Conservation (phyloP, 2,797 vertebrate genomes). For the Spinibarbus caldwelli region DNA sequence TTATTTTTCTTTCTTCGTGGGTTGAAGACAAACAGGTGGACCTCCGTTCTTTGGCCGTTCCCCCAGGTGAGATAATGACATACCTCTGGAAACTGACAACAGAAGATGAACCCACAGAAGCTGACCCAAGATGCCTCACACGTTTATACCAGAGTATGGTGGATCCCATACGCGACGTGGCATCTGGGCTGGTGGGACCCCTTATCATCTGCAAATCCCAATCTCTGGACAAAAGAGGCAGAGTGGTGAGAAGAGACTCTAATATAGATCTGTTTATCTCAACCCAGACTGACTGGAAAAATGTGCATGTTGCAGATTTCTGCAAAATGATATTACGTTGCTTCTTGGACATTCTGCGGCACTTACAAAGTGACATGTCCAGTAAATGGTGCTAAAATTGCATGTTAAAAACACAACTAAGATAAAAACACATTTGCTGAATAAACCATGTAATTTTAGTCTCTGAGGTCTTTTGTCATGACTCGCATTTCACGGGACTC, state of each 20-base stretch:
- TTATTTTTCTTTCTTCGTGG: neutral
- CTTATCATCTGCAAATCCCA: constrained; percentile 89
- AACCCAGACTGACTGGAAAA: neutral
- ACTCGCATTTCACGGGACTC: neutral
- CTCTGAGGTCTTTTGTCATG: neutral
- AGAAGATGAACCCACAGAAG: constrained; percentile 86
- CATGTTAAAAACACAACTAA: neutral
- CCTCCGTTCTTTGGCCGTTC: constrained; percentile 83
- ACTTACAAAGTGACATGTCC: neutral
- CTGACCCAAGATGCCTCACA: constrained; percentile 90
- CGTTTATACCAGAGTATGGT: constrained; percentile 91
- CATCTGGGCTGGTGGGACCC: constrained; percentile 92
- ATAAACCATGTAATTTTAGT: neutral
- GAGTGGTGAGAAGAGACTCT: constrained; percentile 82
- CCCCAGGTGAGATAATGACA: constrained; percentile 82
- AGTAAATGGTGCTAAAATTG: neutral
- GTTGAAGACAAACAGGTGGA: constrained; percentile 67
- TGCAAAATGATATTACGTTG: too few relatives aligned
- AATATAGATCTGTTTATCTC: neutral
- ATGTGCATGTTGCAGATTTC: neutral
- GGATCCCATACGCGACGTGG: constrained; percentile 80
- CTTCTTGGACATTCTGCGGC: fast-evolving
- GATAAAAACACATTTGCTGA: neutral
- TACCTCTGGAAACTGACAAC: constrained; percentile 88
- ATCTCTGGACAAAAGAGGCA: constrained; percentile 84